Conservation (phyloP, 2,797 vertebrate species). For the Enteromius radiatus region DNA sequence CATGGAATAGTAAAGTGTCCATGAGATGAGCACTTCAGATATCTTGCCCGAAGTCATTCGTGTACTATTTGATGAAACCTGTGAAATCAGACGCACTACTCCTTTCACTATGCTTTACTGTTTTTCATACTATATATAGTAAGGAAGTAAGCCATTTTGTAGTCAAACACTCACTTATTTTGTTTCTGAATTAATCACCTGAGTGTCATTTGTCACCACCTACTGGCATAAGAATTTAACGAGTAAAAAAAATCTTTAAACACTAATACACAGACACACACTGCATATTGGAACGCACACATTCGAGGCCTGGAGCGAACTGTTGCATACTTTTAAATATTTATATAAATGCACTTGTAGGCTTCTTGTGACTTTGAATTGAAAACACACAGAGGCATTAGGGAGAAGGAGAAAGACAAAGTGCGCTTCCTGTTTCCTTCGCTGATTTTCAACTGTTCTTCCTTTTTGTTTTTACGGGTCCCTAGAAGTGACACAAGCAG, state of each 20-base stretch:
- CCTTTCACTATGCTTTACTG: background rate
- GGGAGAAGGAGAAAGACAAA: slow-evolving; percentile 42
- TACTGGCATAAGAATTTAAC: background rate
- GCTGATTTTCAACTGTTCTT: slow-evolving; percentile 80
- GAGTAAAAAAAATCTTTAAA: background rate
- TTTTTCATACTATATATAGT: background rate
- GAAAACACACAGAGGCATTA: slow-evolving; percentile 5
- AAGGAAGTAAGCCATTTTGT: background rate
- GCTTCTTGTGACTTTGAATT: slow-evolving; percentile 3
- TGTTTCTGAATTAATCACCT: background rate
- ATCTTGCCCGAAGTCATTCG: background rate
- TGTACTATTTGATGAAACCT: background rate
- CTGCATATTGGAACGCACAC: background rate
- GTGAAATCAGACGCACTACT: background rate
- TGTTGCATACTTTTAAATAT: background rate
- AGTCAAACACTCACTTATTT: background rate
- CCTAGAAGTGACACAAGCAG: slow-evolving; percentile 89
- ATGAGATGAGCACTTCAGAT: background rate
- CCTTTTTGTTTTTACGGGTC: slow-evolving; percentile 81
- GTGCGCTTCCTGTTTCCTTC: slow-evolving; percentile 74
- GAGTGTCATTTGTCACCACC: background rate
- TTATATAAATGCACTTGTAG: background rate
- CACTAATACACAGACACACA: background rate
- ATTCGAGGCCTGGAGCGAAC: background rate
- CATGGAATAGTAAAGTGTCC: background rate